Evolutionary conservation across 2,797 vertebrate species (phyloP).

Genomic region (Pseudochirops corinnae): DNA sequence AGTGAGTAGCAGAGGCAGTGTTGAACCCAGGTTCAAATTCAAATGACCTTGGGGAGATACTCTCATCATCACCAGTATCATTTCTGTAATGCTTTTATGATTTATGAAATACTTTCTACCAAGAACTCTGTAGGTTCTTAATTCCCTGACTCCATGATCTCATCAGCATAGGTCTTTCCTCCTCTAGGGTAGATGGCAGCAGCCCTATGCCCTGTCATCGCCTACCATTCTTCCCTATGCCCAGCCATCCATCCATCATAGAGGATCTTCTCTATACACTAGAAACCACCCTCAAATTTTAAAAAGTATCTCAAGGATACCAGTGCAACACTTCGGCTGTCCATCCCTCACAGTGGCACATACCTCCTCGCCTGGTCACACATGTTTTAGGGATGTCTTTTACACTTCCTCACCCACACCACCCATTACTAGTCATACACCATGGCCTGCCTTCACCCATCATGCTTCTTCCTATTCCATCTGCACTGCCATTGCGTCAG

Average conservation of each 20-base stretch:
- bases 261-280: not conserved
- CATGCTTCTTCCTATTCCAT: not conserved
- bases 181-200: not conserved
- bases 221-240: not conserved
- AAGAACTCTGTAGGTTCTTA: not conserved
- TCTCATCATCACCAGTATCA: not conserved
- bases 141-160: not conserved
- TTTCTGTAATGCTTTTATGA: not conserved
- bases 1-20: not conserved
- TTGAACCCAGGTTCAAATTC: not conserved
- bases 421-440: not conserved
- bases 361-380: not conserved
- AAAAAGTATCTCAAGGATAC: not conserved
- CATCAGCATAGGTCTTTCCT: not conserved
- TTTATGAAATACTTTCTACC: not conserved
- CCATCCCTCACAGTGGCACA: not conserved
- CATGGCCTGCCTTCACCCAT: not conserved
- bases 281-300: not conserved
- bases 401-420: not conserved
- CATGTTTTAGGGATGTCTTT: not conserved
- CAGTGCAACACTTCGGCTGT: not conserved
- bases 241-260: not conserved
- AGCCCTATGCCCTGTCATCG: not conserved
- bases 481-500: not conserved
- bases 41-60: not conserved